Conservation (phyloP, 2,888 invertebrate genomes). For the Alentia gelatinosa region DNA sequence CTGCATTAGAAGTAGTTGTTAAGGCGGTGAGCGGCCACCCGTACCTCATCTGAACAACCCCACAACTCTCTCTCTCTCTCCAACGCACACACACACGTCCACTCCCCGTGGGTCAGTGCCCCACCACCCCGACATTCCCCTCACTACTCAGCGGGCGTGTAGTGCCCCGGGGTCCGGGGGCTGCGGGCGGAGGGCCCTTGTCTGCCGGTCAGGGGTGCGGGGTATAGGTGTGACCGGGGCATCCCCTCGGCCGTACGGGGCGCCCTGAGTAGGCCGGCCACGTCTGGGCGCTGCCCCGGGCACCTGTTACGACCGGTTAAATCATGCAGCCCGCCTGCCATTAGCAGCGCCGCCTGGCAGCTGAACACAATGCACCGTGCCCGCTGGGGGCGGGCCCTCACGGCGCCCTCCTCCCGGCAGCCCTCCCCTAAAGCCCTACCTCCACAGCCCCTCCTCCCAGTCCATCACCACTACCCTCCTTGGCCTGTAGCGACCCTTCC, state of each 20-base stretch:
- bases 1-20: constrained; percentile 48
- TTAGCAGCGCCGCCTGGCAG: neutral
- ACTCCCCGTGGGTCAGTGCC: neutral
- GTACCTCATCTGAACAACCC: neutral
- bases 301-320: constrained; percentile 49
- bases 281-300: neutral
- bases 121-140: neutral
- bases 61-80: neutral
- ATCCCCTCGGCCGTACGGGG: neutral
- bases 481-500: neutral
- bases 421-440: neutral
- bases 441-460: too few species aligned
- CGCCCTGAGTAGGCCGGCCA: neutral
- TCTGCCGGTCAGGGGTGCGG: neutral
- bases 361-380: constrained; percentile 21
- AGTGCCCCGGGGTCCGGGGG: constrained; percentile 14
- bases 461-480: too few species aligned
- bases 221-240: neutral
- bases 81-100: neutral
- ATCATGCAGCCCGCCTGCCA: constrained; percentile 33
- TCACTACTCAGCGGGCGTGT: neutral
- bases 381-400: constrained; percentile 9
- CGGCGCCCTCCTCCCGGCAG: neutral
- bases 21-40: neutral
- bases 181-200: neutral